These are phyloP conservation scores for Clarias platycephalus DNA, from an alignment of 2,797 vertebrate genomes.

Conservation along the genomic window DNA sequence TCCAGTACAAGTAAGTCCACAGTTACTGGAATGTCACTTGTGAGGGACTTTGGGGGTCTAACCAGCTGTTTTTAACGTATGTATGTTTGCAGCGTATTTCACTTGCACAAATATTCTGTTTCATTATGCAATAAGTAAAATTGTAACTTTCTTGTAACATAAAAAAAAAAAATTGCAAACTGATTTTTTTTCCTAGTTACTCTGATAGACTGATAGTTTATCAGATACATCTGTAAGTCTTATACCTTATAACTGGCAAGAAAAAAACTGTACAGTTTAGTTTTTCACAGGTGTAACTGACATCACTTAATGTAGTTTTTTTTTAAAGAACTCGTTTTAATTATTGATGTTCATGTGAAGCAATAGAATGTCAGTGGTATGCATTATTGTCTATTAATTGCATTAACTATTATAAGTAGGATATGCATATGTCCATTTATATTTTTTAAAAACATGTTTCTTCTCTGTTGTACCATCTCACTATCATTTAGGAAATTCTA, in stretches of 20 bases:
- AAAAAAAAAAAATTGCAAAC: neutral
- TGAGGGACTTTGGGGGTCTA: neutral
- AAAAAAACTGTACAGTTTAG: neutral
- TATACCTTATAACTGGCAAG: neutral
- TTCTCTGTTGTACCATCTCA: neutral
- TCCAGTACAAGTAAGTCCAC: slow-evolving; percentile 8
- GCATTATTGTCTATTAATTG: neutral
- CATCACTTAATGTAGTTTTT: neutral
- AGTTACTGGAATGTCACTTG: neutral
- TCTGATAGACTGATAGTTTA: neutral
- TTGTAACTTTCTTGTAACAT: neutral
- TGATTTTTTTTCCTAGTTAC: neutral
- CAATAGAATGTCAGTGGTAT: neutral
- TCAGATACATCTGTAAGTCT: neutral
- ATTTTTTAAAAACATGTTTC: neutral
- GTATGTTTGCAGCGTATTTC: neutral
- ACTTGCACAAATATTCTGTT: neutral
- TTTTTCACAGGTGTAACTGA: neutral
- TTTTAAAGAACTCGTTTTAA: neutral
- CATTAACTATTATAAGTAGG: neutral
- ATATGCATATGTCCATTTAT: neutral
- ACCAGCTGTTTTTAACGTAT: neutral
- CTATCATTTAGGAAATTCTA: neutral
- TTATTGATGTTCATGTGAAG: neutral
- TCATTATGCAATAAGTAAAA: neutral